Evolutionary conservation across 1,140 invertebrate species (phyloP).

Genomic region (Ditylenchus dipsaci): DNA sequence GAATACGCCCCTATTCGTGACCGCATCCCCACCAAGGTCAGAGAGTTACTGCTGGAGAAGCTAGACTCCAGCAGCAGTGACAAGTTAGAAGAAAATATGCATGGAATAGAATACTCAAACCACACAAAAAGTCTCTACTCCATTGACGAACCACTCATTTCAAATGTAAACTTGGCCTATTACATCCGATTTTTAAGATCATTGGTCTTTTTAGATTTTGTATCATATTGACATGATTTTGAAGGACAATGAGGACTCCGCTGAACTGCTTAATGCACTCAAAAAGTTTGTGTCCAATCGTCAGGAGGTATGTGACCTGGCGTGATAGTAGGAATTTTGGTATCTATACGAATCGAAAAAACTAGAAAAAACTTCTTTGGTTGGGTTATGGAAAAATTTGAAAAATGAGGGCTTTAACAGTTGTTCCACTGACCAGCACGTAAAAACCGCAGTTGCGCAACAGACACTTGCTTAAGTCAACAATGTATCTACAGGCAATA

Average conservation of each 20-base stretch:
- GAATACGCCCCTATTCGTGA: slow-evolving; percentile 47
- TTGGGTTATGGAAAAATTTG: no score
- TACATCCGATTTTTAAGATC: background rate
- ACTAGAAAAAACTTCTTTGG: no score
- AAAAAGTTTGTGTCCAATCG: slow-evolving; percentile 31
- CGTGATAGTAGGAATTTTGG: no score
- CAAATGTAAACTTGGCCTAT: slow-evolving; percentile 2
- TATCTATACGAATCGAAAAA: background rate
- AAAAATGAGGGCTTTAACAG: no score
- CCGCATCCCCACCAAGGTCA: slow-evolving; percentile 32
- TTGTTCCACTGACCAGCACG: no score
- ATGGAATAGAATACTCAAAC: background rate
- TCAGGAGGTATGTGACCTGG: slow-evolving; percentile 8
- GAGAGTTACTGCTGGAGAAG: slow-evolving; percentile 11
- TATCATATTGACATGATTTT: slow-evolving; percentile 4
- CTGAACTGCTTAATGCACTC: background rate
- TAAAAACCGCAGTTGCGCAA: no score
- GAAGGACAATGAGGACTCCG: background rate
- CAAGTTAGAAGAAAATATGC: no score
- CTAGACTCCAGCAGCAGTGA: slow-evolving; percentile 8
- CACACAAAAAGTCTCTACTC: slow-evolving; percentile 19
- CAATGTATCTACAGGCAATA: background rate
- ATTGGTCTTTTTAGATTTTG: slow-evolving; percentile 12
- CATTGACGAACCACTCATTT: slow-evolving; percentile 21
- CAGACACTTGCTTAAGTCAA: no score